Base-by-base conservation (phyloP, 2,888 invertebrate species). In the Caenorhabditis afra region DNA sequence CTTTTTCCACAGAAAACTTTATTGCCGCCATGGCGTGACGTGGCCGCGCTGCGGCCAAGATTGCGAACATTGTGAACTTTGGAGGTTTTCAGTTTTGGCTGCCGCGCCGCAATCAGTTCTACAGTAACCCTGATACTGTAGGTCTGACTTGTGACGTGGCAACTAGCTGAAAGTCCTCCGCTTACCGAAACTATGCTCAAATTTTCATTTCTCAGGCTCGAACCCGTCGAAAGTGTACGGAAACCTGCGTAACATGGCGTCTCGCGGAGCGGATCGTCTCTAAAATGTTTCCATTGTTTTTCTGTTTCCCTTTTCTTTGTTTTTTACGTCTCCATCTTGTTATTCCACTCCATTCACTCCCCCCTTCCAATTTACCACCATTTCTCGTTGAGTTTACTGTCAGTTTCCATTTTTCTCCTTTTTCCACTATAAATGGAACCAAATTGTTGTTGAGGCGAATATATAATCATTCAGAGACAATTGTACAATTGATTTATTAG, bases 211-310 rank as follows among this genome's bases (percentile, higher is more conserved):
- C 90, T 14, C 89, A 92, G 92, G 97, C 22, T 95, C 96, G 74
- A 97, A 97, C 41, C 97, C 97, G 39, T 96, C 96, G 1, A 99
- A 99, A 93, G 97, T 99, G 1, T 98, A 97, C 91, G 98, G 98
- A 7, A 96, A 95, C 88, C 92, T 98, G 88, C 93, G 96, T 86
- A 94, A 94, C 90, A 94, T 97, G 77, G 95, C 96, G 29, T 93
- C 94, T 81, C 93, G 95, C 87, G 93, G 95, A 50, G 94, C 95
- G 1, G 94, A 96, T 91, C 93, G 96, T 90, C 94, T 96, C 90
- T 95, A 91, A 82, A 52, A 29, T 23, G n/a, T n/a, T 4, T 20
- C 29, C 16, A 18, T 3, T 3, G 0, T 18, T n/a, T 12, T 22
- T 50, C 20, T 11, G 18, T 18, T 14, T n/a, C 35, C 18, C 14